Evolutionary conservation across 2,797 vertebrate species (phyloP).

Genomic region (Holocentrus rufus): DNA sequence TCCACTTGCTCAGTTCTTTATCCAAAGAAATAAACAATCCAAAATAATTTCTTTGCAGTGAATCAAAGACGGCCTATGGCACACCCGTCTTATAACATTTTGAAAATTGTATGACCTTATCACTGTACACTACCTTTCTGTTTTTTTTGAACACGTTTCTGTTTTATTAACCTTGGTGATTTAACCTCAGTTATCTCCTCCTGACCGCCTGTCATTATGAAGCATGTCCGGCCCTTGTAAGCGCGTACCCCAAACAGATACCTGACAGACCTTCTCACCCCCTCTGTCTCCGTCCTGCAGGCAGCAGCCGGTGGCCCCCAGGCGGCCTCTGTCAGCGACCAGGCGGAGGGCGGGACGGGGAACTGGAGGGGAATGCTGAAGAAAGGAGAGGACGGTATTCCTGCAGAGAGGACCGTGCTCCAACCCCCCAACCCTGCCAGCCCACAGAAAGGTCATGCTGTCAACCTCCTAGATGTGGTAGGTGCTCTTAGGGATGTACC

Average conservation of each 20-base stretch:
- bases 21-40: neutral
- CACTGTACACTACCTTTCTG: neutral
- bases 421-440: constrained; percentile 79
- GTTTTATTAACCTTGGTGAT: constrained; percentile 3
- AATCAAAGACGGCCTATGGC: constrained; percentile 25
- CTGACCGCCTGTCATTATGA: neutral
- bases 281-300: constrained; percentile 39
- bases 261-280: neutral
- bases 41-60: constrained; percentile 26
- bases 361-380: constrained; percentile 97
- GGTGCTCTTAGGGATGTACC: constrained; percentile 24
- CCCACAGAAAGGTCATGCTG: constrained; percentile 90
- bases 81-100: constrained; percentile 14
- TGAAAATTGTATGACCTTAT: neutral
- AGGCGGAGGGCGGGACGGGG: constrained; percentile 85
- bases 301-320: constrained; percentile 75
- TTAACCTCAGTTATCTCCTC: neutral
- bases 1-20: neutral
- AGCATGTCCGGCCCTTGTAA: neutral
- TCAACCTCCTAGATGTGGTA: constrained; percentile 98
- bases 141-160: neutral
- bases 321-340: constrained; percentile 53
- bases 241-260: neutral
- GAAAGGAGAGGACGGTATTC: constrained; percentile 86
- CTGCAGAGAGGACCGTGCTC: constrained; percentile 82